Evolutionary conservation across 1,140 invertebrate species (phyloP).

Genomic region (Tyrophagus putrescentiae): DNA sequence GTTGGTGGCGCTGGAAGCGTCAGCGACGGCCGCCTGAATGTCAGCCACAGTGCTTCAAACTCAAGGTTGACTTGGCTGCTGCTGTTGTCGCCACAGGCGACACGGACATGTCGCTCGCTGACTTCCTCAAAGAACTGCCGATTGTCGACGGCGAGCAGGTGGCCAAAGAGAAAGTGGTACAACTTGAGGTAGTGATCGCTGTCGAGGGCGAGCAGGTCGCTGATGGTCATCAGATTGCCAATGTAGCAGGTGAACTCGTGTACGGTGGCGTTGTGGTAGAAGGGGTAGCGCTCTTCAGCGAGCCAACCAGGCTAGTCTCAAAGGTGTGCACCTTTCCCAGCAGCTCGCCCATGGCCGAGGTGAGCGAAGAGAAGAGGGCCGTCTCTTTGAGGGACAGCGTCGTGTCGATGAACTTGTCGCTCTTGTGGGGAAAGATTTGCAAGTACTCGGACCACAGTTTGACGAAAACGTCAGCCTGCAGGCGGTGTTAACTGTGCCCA

Average conservation of each 20-base stretch:
- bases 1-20: neutral
- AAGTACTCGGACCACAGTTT: neutral
- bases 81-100: too few relatives aligned
- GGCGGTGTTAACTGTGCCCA: too few relatives aligned
- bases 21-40: too few relatives aligned
- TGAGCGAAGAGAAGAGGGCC: neutral
- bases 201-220: neutral
- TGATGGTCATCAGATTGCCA: neutral
- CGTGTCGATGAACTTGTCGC: conserved; percentile 8
- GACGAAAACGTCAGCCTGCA: neutral
- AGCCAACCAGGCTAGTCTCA: neutral
- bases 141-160: neutral
- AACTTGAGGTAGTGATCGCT: neutral
- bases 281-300: conserved; percentile 7
- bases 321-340: neutral
- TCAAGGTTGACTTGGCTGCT: neutral
- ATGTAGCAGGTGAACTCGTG: neutral
- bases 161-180: neutral
- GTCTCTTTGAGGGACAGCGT: too few relatives aligned
- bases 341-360: neutral
- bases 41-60: too few relatives aligned
- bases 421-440: conserved; percentile 3
- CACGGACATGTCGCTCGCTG: too few relatives aligned
- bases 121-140: conserved; percentile 12
- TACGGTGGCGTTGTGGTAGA: neutral